Evolutionary conservation across 1,140 invertebrate species (phyloP).

Genomic region (Pogonus chalceus): DNA sequence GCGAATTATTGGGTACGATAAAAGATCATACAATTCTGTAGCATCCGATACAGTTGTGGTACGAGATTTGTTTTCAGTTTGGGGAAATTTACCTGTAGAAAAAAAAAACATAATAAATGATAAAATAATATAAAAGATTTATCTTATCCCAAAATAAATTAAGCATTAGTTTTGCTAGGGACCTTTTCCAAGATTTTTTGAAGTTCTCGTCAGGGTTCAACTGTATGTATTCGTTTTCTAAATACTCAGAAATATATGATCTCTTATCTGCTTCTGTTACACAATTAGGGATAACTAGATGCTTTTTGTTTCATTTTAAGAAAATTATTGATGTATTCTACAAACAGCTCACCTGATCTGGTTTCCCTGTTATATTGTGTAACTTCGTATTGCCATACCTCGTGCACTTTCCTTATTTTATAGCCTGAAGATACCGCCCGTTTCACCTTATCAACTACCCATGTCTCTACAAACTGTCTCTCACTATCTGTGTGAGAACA

Average conservation of each 20-base stretch:
- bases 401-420: conserved; percentile 28
- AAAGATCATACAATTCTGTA: conserved; percentile 22
- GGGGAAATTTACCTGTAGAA: conserved; percentile 18
- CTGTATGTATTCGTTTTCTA: conserved; percentile 29
- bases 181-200: conserved; percentile 30
- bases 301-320: conserved; percentile 31
- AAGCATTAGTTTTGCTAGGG: conserved; percentile 28
- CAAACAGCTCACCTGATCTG: conserved; percentile 24
- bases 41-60: conserved; percentile 22
- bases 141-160: conserved; percentile 28
- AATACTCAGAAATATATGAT: conserved; percentile 29
- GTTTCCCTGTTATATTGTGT: conserved; percentile 14
- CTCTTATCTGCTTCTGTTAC: conserved; percentile 22
- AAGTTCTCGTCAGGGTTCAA: conserved; percentile 29
- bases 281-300: conserved; percentile 25
- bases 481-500: conserved; percentile 27
- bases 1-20: conserved; percentile 21
- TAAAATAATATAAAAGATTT: not conserved
- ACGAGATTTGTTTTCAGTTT: conserved; percentile 19
- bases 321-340: conserved; percentile 27
- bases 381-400: conserved; percentile 32
- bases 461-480: conserved; percentile 31
- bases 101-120: too few relatives aligned
- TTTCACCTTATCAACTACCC: conserved; percentile 31
- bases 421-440: conserved; percentile 31